These are phyloP conservation scores for Agrotis exclamationis DNA, from an alignment of 2,888 invertebrate genomes.

Conservation along the genomic window DNA sequence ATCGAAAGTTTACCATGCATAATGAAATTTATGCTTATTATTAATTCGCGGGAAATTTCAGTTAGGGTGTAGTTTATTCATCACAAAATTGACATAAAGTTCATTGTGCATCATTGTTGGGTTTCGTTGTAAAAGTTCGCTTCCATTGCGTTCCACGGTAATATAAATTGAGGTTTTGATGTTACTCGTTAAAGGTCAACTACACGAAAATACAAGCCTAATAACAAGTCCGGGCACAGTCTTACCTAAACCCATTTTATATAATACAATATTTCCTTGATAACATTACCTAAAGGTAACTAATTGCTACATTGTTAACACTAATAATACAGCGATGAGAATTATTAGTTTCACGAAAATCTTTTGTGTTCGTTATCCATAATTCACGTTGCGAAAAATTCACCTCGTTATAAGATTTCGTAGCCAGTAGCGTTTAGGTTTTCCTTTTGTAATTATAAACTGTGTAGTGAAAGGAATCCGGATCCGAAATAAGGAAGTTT, in stretches of 20 bases:
- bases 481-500: conserved; percentile 65
- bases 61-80: too few species aligned
- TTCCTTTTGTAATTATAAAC: conserved; percentile 58
- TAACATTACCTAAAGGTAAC: conserved; percentile 31
- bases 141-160: too few species aligned
- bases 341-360: conserved; percentile 53
- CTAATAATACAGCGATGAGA: conserved; percentile 44
- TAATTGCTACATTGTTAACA: conserved; percentile 57
- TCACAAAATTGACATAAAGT: too few species aligned
- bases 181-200: neutral
- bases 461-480: conserved; percentile 46
- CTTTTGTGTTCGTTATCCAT: conserved; percentile 51
- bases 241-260: conserved; percentile 13
- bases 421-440: conserved; percentile 30
- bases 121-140: too few species aligned
- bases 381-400: conserved; percentile 44
- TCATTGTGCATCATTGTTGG: too few species aligned
- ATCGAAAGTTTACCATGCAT: too few species aligned
- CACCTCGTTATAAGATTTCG: conserved; percentile 16
- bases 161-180: too few species aligned
- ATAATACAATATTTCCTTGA: conserved; percentile 21
- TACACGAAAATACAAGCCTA: conserved; percentile 16
- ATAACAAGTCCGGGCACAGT: conserved; percentile 23
- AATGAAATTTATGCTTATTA: too few species aligned
- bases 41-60: too few species aligned